These are phyloP conservation scores for Catostylus mosaicus DNA, from an alignment of 30 jellyfish, hydroid and myxozoan genomes.

Conservation along the genomic window DNA sequence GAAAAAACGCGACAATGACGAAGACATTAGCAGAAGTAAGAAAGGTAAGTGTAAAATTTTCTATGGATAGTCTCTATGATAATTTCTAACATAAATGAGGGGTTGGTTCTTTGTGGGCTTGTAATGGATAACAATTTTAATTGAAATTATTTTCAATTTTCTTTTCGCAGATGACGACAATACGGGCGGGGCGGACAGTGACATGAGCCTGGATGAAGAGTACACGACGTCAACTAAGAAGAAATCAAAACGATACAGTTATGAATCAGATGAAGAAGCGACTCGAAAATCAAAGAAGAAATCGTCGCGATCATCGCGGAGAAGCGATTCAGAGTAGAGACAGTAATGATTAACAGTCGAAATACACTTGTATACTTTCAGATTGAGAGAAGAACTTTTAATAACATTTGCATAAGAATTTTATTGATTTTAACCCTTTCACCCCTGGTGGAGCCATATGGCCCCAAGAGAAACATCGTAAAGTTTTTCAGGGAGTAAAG, in stretches of 20 bases:
- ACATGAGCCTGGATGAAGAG: constrained; percentile 71
- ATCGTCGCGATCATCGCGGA: constrained; percentile 39
- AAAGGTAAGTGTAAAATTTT: background rate
- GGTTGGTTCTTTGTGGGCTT: no score
- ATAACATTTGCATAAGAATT: no score
- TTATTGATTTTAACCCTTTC: no score
- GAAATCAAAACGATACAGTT: constrained; percentile 38
- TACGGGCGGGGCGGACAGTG: constrained; percentile 54
- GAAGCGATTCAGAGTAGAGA: constrained; percentile 51
- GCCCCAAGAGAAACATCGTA: no score
- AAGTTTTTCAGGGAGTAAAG: no score
- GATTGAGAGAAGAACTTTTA: no score
- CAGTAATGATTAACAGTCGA: background rate
- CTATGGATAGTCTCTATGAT: background rate
- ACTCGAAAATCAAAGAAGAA: constrained; percentile 55
- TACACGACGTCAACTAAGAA: constrained; percentile 53
- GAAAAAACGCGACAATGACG: constrained; percentile 37
- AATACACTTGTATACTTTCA: no score
- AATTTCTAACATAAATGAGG: no score
- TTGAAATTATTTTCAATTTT: no score
- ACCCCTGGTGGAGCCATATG: no score
- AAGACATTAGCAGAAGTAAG: background rate
- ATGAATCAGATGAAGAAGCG: constrained; percentile 46
- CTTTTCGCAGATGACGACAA: background rate
- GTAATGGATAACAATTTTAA: no score